Evolutionary conservation across 2,113 vertebrate species (phyloP), one percentile per base, ranked within the genome.

Genomic region (Otis tarda): DNA sequence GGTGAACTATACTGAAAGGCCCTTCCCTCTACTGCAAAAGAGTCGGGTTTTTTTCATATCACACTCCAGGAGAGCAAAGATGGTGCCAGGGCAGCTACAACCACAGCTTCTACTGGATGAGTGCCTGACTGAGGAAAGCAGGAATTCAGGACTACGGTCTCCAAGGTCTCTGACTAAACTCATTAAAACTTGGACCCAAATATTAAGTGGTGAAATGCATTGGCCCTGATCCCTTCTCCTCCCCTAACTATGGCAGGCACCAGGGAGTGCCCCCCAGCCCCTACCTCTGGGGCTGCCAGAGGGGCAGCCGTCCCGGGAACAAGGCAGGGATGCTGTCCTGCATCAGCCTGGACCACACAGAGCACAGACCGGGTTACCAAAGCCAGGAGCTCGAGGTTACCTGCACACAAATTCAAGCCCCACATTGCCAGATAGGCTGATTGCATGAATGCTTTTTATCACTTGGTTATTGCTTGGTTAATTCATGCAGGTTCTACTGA

Each of bases 71-170:
- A 91, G 53, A 95, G 50, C 35, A 93, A 93, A 88, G 78, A 91
- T 94, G 67, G 84, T 95, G 89, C 93, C 93, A 97, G 90, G 87
- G 71, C 82, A 93, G 82, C 93, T 92, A 80, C 68, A 94, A 49
- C 71, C 68, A 60, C 90, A 90, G 60, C 71, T 92, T 89, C 93
- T 92, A 35, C 79, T 89, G 80, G 95, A 95, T 84, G 65, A 8
- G 53, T 22, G 94, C 90, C 92, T 92, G 83, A 25, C 56, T 82
- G 56, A 84, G 90, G 35, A 61, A 87, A 92, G 80, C 76, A 91
- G 83, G 53, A 97, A 87, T 87, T 82, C 77, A 76, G 65, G 65
- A 79, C 81, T 82, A 16, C 0, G 0, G 77, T 76, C 70, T 94
- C 84, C 77, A 85, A 89, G 67, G 84, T 50, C 81, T 85, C 87